Conservation (phyloP, 1,140 invertebrate species). For the Sesamia nonagrioides region DNA sequence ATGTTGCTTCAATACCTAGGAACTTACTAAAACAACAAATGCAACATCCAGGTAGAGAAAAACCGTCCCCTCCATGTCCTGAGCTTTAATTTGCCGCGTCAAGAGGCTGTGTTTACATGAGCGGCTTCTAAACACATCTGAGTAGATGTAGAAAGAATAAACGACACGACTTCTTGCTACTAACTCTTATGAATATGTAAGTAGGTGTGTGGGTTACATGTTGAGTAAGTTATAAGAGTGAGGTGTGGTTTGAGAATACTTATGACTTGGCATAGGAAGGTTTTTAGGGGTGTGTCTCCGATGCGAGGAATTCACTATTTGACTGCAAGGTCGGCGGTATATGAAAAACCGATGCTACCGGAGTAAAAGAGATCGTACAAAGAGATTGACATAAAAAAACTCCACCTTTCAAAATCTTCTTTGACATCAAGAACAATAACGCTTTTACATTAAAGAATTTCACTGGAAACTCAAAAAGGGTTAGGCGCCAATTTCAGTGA, state of each 20-base stretch:
- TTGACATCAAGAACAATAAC: conserved; percentile 11
- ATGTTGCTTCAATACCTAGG: not conserved
- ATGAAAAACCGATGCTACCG: not conserved
- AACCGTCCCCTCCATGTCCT: conserved; percentile 15
- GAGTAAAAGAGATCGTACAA: not conserved
- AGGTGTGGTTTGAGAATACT: conserved; percentile 17
- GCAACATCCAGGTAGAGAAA: not conserved
- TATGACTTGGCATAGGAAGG: not conserved
- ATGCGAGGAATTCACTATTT: not conserved
- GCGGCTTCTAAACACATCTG: conserved; percentile 32
- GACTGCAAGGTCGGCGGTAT: not conserved
- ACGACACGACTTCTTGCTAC: conserved; percentile 33
- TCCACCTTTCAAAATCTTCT: no score
- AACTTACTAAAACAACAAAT: not conserved
- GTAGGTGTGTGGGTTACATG: conserved; percentile 30
- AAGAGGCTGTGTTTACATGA: conserved; percentile 58
- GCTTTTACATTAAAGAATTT: conserved; percentile 8
- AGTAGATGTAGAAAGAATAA: conserved; percentile 41
- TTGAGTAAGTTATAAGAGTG: conserved; percentile 35
- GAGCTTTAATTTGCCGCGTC: conserved; percentile 60
- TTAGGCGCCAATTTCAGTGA: not conserved
- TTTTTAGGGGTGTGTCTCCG: not conserved
- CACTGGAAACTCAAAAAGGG: not conserved
- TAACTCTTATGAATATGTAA: conserved; percentile 43
- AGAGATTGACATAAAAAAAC: not conserved